phyloP scores from a whole-genome alignment of 2,888 invertebrate species.

The Drosophila falleni region DNA sequence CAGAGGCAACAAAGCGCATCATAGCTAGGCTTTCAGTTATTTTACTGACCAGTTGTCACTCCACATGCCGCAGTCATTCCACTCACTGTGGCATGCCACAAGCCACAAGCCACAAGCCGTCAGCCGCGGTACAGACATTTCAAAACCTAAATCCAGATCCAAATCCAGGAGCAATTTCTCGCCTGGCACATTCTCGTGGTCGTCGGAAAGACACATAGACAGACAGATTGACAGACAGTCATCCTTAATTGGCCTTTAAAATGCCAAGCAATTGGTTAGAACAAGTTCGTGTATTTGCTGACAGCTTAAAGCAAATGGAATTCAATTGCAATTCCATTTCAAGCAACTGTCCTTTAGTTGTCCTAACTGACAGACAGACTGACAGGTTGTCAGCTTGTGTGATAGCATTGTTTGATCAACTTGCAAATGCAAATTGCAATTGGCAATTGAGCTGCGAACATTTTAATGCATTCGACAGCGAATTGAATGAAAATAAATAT shows the following conservation, averaged over 20 bases:
- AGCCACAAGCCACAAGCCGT: slow-evolving; percentile 4
- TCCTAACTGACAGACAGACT: neutral
- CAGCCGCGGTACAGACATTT: slow-evolving; percentile 9
- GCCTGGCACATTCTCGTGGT: slow-evolving; percentile 18
- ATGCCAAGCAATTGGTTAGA: slow-evolving; percentile 10
- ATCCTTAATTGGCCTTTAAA: slow-evolving; percentile 44
- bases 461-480: slow-evolving; percentile 5
- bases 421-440: slow-evolving; percentile 21
- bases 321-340: slow-evolving; percentile 24
- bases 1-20: slow-evolving; percentile 4
- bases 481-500: slow-evolving; percentile 11
- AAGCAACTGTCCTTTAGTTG: slow-evolving; percentile 17
- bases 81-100: slow-evolving; percentile 1
- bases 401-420: slow-evolving; percentile 4
- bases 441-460: slow-evolving; percentile 6
- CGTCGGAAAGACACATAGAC: neutral
- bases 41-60: slow-evolving; percentile 24
- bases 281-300: neutral
- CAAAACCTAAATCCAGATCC: slow-evolving; percentile 5
- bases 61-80: neutral
- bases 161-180: slow-evolving; percentile 6
- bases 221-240: neutral
- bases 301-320: slow-evolving; percentile 8
- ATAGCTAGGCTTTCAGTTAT: slow-evolving; percentile 10
- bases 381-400: slow-evolving; percentile 1